Conservation (phyloP, 1,140 invertebrate species). For the Thrips palmi region DNA sequence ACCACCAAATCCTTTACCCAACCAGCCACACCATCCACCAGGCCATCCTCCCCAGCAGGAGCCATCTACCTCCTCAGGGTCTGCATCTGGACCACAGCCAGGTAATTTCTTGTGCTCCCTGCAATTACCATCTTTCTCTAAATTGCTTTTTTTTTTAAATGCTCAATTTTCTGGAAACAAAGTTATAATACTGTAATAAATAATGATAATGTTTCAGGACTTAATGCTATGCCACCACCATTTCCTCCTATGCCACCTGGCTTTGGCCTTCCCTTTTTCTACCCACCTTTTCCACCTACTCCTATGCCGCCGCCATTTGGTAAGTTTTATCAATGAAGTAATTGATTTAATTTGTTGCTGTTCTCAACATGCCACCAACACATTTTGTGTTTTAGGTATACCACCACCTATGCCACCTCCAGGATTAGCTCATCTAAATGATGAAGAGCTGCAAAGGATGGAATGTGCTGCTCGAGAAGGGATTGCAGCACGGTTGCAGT, state of each 20-base stretch:
- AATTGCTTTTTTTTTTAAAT: too few species aligned
- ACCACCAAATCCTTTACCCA: too few species aligned
- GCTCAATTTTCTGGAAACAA: too few species aligned
- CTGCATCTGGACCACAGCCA: too few species aligned
- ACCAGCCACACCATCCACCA: too few species aligned
- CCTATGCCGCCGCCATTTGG: conserved; percentile 15
- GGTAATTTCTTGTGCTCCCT: too few species aligned
- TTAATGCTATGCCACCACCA: conserved; percentile 16
- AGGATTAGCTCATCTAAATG: conserved; percentile 50
- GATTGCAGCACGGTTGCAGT: conserved; percentile 75
- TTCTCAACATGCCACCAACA: conserved; percentile 1
- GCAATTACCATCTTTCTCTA: too few species aligned
- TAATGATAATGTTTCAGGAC: too few species aligned
- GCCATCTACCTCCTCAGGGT: too few species aligned
- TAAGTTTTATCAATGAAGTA: conserved; percentile 20
- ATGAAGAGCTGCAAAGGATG: conserved; percentile 70
- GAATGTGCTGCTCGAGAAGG: conserved; percentile 63
- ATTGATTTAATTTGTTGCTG: conserved; percentile 16
- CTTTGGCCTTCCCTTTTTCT: conserved; percentile 28
- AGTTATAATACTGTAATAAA: too few species aligned
- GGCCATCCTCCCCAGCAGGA: too few species aligned
- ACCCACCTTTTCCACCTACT: conserved; percentile 29
- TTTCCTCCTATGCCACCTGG: conserved; percentile 22
- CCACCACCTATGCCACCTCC: conserved; percentile 48
- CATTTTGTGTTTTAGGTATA: conserved; percentile 19